Evolutionary conservation across 53 echinoderm and acorn worm species (phyloP), one percentile per base, ranked within the genome.

Genomic region (Echinarachnius parma): DNA sequence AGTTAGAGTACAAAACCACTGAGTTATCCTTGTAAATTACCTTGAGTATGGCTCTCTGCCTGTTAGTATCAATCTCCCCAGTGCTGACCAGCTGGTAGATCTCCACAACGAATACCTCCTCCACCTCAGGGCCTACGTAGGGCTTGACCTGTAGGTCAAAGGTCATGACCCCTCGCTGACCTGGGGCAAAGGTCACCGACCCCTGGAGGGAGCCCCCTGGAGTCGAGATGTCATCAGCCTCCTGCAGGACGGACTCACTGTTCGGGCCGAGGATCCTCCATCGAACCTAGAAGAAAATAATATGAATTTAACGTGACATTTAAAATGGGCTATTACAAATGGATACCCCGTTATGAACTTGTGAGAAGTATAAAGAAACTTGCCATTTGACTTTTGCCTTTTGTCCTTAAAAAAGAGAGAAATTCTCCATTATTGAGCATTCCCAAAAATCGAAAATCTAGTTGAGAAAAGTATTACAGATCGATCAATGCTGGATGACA

Each of bases 181-280:
- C 60, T 14, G 79, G 76, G 64, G 22, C 77, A 88, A 91, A 96
- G 77, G 47, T 84, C 54, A 96, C 77, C 7, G 96, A 87, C 4
- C 96, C 96, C 47, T 91, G 91, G 30, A 96, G 91, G 48, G 82
- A 81, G 42, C 91, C 86, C 20, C 53, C 76, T 18, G 84, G 28
- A 14, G 96, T 91, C 11, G 87, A 81, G 46, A 96, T 82, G 58
- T 96, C 96, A 28, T 92, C 80, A 5, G 96, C 79, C 45, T 77
- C 77, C 15, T 77, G 79, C 9, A 92, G 78, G 59, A 79, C 28
- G 30, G 37, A 44, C 11, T 96, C 80, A 50, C 83, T 84, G 80
- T 96, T 96, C 34, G 96, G 96, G n/a, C 96, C 96, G 0, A 96
- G 88, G 58, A 96, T 84, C 71, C 88, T 77, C 96, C 96, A 96